Base-by-base conservation (phyloP, 2,888 invertebrate genomes). In the Sinopyrophorus schimmeli region DNA sequence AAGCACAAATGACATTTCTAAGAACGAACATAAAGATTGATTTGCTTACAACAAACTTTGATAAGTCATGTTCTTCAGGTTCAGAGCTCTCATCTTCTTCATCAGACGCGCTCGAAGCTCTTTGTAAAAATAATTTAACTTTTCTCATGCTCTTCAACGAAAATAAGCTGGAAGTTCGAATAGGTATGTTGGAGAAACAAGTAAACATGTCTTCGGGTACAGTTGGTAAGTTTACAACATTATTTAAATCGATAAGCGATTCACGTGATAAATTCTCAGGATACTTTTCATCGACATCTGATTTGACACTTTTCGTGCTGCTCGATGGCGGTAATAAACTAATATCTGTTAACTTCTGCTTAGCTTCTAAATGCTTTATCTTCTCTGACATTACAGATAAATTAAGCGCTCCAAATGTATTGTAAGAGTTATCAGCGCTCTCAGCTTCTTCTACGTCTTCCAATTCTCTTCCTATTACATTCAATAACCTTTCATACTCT, bases 141-240 rank as follows among this genome's bases (percentile, higher is more conserved):
- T 75, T 74, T 31, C 75, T 60, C 61, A 75, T 71, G 27, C 73
- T 74, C 54, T 75, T 76, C 38, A 76, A 55, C 1, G 75, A 75
- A 5, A 74, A 75, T 27, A 76, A 63, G 58, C 75, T 76, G 2
- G 74, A 73, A 2, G 74, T 72, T 39, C 71, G 64, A 2, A 64
- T 68, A 5, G 75, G 74, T 57, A 71, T 72, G 53, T 66, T 61
- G n/a, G 65, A 58, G 43, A 71, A 74, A 51, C 70, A 66, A 2
- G 73, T 71, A 44, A 75, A 75, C 30, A 72, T 74, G 53, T 76
- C 75, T 63, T 76, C 76, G 0, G 76, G 76, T 0, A 76, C 75
- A 1, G 76, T 67, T 2, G 75, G 74, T 35, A 76, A 61, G 62
- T 74, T 75, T 0, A 68, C 65, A 1, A 74, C 70, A 41, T 66